phyloP scores from a whole-genome alignment of 2,797 vertebrate species.

The Bradypodion ventrale region DNA sequence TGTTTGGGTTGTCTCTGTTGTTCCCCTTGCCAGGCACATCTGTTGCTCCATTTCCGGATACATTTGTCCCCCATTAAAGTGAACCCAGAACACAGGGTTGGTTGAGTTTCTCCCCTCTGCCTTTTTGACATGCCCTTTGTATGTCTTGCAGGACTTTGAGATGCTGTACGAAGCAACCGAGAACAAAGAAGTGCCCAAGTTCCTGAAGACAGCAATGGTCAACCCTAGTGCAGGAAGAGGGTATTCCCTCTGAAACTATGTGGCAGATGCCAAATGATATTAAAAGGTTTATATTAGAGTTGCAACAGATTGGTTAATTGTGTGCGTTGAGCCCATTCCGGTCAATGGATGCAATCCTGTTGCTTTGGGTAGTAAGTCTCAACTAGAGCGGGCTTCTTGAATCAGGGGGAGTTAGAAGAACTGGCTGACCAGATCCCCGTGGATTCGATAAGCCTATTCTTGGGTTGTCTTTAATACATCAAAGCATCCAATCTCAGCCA shows the following conservation, averaged over 20 bases:
- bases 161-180: slow-evolving; percentile 36
- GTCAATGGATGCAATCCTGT: too few relatives aligned
- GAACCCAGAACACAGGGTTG: too few relatives aligned
- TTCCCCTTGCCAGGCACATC: neutral
- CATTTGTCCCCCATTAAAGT: too few relatives aligned
- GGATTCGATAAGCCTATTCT: too few relatives aligned
- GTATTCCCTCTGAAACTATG: rapidly evolving
- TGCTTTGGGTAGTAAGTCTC: too few relatives aligned
- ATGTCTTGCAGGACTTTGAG: slow-evolving; percentile 40
- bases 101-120: neutral
- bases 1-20: neutral
- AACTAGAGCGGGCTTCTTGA: too few relatives aligned
- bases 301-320: neutral
- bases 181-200: slow-evolving; percentile 34
- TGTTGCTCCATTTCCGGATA: too few relatives aligned
- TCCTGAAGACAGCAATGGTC: slow-evolving; percentile 21
- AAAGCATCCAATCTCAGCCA: too few relatives aligned
- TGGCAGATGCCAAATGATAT: too few relatives aligned
- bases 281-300: rapidly evolving
- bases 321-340: neutral
- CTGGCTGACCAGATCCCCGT: too few relatives aligned
- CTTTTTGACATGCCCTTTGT: neutral
- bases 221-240: neutral
- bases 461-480: too few relatives aligned
- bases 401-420: too few relatives aligned